These are phyloP conservation scores for Bactericera cockerelli DNA, from an alignment of 1,140 invertebrate species.

Conservation along the genomic window DNA sequence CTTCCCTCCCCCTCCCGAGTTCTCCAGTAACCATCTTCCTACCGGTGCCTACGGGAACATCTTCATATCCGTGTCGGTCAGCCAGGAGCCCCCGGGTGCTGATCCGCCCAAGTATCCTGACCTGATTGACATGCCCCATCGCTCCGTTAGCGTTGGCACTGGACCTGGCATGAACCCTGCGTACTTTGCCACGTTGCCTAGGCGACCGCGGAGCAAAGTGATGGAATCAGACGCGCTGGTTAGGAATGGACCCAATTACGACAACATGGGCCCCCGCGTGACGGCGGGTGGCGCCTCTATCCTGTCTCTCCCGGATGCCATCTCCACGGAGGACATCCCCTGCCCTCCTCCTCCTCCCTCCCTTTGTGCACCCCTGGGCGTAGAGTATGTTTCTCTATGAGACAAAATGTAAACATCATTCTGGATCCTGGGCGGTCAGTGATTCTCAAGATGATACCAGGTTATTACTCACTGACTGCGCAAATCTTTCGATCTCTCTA, in stretches of 20 bases:
- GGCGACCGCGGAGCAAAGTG: conserved; percentile 23
- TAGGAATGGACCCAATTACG: conserved; percentile 44
- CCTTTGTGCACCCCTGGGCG: conserved; percentile 30
- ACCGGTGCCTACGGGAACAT: conserved; percentile 49
- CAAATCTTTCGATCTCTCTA: too few species aligned
- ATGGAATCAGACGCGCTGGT: not conserved
- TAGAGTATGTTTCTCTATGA: conserved; percentile 26
- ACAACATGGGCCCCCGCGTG: conserved; percentile 76
- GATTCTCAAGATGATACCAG: not conserved
- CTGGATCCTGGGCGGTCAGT: not conserved
- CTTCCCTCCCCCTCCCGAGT: conserved; percentile 46
- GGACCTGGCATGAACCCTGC: conserved; percentile 26
- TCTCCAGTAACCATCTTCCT: conserved; percentile 41
- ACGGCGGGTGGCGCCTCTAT: conserved; percentile 70
- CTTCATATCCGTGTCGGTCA: conserved; percentile 55
- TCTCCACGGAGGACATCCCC: conserved; percentile 26
- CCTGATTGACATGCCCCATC: conserved; percentile 50
- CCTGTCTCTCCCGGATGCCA: conserved; percentile 53
- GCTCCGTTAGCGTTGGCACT: conserved; percentile 30
- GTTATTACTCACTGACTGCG: not conserved
- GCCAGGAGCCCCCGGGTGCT: conserved; percentile 37
- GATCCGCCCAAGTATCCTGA: conserved; percentile 43
- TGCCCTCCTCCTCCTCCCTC: conserved; percentile 35
- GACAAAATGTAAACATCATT: conserved; percentile 4
- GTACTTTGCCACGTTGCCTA: conserved; percentile 37